Evolutionary conservation across 2,888 invertebrate genomes (phyloP).

Genomic region (Lingula anatina): DNA sequence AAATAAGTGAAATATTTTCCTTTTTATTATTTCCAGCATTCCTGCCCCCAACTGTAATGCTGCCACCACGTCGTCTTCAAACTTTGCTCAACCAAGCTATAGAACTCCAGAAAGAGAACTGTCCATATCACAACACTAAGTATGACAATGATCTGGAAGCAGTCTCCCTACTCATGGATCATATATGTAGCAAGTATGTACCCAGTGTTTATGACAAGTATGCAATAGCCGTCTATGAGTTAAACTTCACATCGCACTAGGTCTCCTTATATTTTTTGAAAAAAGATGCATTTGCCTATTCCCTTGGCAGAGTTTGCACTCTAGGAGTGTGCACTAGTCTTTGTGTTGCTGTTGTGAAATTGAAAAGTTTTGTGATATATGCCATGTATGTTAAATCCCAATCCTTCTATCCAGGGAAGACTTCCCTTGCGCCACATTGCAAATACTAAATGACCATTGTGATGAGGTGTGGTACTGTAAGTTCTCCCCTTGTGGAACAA

Average conservation of each 20-base stretch:
- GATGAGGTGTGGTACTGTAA: slow-evolving; percentile 99
- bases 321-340: too few relatives aligned
- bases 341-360: too few relatives aligned
- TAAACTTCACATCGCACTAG: too few relatives aligned
- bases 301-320: too few relatives aligned
- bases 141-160: slow-evolving; percentile 62
- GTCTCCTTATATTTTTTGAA: too few relatives aligned
- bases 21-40: slow-evolving; percentile 55
- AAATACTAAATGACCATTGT: slow-evolving; percentile 73
- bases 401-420: slow-evolving; percentile 61
- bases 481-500: slow-evolving; percentile 92
- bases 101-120: slow-evolving; percentile 81
- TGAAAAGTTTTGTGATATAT: too few relatives aligned
- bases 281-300: too few relatives aligned
- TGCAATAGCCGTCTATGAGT: too few relatives aligned
- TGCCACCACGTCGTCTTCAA: slow-evolving; percentile 72
- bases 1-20: too few relatives aligned
- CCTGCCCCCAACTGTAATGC: slow-evolving; percentile 92
- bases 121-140: slow-evolving; percentile 74
- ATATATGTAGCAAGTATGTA: slow-evolving; percentile 74
- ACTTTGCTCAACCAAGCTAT: slow-evolving; percentile 65
- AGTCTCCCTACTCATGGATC: slow-evolving; percentile 64
- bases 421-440: slow-evolving; percentile 78
- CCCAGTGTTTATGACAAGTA: too few relatives aligned
- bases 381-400: background rate